Evolutionary conservation across 2,113 vertebrate genomes (phyloP), one percentile per base, ranked within the genome.

Genomic region (Crypturellus undulatus): DNA sequence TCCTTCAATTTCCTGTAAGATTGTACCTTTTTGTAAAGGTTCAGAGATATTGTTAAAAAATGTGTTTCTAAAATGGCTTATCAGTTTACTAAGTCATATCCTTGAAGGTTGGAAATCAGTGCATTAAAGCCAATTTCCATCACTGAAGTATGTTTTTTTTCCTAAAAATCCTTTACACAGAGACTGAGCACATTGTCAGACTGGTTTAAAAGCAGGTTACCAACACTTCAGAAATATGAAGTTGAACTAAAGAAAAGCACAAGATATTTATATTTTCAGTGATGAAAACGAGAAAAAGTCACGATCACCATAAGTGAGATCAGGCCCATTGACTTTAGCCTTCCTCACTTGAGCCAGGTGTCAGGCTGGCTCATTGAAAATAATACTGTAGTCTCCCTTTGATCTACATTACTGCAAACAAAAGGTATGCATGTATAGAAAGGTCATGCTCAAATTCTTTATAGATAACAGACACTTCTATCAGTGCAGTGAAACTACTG

Each of bases 281-380:
- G 1, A 65, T 43, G 22, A 92, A 93, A 92, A 87, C 65, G n/a
- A 84, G n/a, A 34, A 77, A 84, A 78, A 89, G 79, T 92, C 79
- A 81, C 79, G 77, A 71, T n/a, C 20, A 52, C 30, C 13, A 49
- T 76, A 81, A 90, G 60, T 56, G 76, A 40, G 20, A 79, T 88
- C 68, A 79, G 69, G 22, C 12, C 47, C 77, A 28, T 24, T 81
- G 85, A 86, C n/a, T 70, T 86, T 11, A 58, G 38, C 64, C 81
- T 62, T 59, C 13, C 64, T 91, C 69, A 34, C 1, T 6, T 43
- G 71, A 36, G 62, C 36, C 60, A 47, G 38, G 32, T 14, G 2
- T 68, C 45, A 81, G 72, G 4, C 51, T 84, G 77, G 52, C 20
- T 71, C 62, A 32, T 52, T 78, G 65, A 68, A 93, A 95, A 92